These are phyloP conservation scores for Aplodontia rufa DNA, from an alignment of 2,113 vertebrate genomes.

Conservation along the genomic window DNA sequence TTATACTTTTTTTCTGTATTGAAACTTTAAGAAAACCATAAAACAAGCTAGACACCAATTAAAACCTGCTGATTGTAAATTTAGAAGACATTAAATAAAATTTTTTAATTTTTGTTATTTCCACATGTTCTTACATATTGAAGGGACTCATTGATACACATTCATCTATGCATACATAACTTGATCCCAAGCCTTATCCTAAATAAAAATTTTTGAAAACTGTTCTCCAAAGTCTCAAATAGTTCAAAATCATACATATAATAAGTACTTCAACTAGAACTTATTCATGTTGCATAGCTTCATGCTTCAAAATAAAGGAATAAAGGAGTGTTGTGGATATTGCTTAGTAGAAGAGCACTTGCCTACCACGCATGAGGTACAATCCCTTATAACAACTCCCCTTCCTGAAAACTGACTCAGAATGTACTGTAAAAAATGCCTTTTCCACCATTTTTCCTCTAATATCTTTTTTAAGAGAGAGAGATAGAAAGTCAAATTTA, in stretches of 20 bases:
- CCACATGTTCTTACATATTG: no score
- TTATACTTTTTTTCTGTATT: conserved; percentile 61
- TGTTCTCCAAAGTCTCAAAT: not conserved
- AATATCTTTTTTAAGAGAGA: not conserved
- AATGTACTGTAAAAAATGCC: not conserved
- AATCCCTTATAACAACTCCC: not conserved
- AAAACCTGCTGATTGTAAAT: not conserved
- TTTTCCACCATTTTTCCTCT: not conserved
- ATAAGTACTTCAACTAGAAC: not conserved
- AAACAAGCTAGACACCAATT: not conserved
- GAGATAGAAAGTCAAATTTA: no score
- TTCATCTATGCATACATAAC: no score
- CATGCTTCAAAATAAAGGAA: not conserved
- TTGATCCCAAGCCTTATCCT: no score
- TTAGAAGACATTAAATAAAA: not conserved
- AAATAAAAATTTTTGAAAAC: not conserved
- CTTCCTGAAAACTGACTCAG: not conserved
- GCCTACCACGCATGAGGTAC: not conserved
- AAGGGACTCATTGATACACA: no score
- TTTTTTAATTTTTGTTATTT: no score
- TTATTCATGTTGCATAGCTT: no score
- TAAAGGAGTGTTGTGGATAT: accelerated
- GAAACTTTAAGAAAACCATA: conserved; percentile 61
- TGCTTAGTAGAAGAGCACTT: not conserved
- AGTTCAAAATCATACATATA: not conserved